Conservation (phyloP, 2,888 invertebrate species). For the Bhutanitis thaidina region DNA sequence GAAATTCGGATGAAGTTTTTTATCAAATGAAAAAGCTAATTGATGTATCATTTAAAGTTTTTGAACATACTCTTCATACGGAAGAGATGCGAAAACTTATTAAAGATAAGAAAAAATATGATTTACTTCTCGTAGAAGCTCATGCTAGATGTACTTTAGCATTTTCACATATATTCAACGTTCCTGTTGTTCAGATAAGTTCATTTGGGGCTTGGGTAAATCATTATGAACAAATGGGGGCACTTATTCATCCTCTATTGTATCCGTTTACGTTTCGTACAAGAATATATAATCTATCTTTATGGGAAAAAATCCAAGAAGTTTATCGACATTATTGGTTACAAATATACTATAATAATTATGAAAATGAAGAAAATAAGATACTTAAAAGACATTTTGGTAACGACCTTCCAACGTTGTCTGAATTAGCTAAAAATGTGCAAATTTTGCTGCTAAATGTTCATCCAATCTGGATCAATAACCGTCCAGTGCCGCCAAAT, state of each 20-base stretch:
- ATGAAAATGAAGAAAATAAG: constrained; percentile 24
- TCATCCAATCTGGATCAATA: constrained; percentile 37
- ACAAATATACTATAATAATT: background rate
- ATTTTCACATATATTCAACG: constrained; percentile 41
- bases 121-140: constrained; percentile 36
- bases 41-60: constrained; percentile 16
- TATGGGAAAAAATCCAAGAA: constrained; percentile 33
- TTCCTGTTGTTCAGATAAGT: constrained; percentile 44
- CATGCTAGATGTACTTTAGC: constrained; percentile 30
- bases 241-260: constrained; percentile 29
- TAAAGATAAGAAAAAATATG: constrained; percentile 25
- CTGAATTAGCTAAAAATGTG: constrained; percentile 30
- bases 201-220: constrained; percentile 33
- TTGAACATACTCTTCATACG: constrained; percentile 25
- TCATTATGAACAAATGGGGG: constrained; percentile 31
- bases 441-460: constrained; percentile 41
- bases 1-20: background rate
- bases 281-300: constrained; percentile 29
- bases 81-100: constrained; percentile 24
- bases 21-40: constrained; percentile 17
- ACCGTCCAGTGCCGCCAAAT: constrained; percentile 28
- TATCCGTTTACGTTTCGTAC: constrained; percentile 28
- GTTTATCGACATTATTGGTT: background rate
- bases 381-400: constrained; percentile 31
- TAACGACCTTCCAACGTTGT: constrained; percentile 22